Percentiles rank a stretch among this genome's conserved stretches.
Conservation (phyloP, 2,888 invertebrate species). For the Blera fallax region DNA sequence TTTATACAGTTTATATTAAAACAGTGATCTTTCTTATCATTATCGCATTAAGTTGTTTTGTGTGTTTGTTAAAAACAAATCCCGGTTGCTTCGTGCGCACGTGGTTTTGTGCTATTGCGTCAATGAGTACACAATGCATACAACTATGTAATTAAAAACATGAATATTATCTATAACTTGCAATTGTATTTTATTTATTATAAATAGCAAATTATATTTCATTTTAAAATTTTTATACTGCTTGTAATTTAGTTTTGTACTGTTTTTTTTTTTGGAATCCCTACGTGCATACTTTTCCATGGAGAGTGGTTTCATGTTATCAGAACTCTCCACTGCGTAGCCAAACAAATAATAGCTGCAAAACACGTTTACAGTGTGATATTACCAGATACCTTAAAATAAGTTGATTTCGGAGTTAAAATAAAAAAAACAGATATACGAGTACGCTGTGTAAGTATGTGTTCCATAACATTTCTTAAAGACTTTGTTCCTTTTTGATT, state of each 20-base stretch:
- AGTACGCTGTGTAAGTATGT: no score
- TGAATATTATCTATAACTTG: neutral
- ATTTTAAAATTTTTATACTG: neutral
- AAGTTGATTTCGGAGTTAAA: neutral
- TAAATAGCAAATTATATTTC: neutral
- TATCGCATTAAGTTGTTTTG: neutral
- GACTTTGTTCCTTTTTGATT: no score
- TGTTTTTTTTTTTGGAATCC: neutral
- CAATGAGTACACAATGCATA: neutral
- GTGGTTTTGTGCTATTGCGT: slow-evolving; percentile 13
- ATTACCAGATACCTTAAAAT: neutral
- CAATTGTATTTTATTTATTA: neutral
- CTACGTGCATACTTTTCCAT: neutral
- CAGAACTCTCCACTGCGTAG: slow-evolving; percentile 6
- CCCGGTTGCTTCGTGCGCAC: slow-evolving; percentile 10
- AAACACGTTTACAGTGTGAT: neutral
- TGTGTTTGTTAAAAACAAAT: neutral
- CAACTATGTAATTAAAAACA: neutral
- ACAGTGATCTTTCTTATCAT: neutral
- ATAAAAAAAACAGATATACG: neutral
- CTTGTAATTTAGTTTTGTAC: neutral
- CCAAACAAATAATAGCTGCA: neutral
- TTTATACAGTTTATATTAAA: neutral
- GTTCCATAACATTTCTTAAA: no score
- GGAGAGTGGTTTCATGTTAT: slow-evolving; percentile 2